Base-by-base conservation (phyloP, 1,140 invertebrate species). In the Bombus huntii region DNA sequence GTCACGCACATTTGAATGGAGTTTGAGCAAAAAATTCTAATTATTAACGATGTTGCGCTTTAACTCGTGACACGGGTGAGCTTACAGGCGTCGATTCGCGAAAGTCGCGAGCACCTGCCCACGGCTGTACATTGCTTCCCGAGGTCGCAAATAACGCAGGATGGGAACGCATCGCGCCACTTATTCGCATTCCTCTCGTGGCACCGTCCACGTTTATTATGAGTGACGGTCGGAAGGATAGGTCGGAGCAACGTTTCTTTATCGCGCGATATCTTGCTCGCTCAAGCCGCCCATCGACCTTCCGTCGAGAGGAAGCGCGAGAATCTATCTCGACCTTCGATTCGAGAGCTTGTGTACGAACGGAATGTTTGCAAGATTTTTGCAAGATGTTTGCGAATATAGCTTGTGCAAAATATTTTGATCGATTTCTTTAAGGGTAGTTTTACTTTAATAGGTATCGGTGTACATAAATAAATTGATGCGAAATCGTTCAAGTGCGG, bases 101-200 rank as follows among this genome's bases (percentile, higher is more conserved):
- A 82, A 82, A 82, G 71, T 82, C 31, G 31, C 65, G 37, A 10
- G 15, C 65, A 83, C 75, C 65, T 83, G 74, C 70, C 37, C 73
- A 13, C 37, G 4, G n/a, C 2, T 68, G 34, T 12, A 39, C 34
- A 25, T 28, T 6, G 65, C 15, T 39, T 37, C n/a, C 9, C 75
- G 83, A 81, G 83, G 57, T 85, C 72, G 85, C 70, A 87, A 87
- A 85, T 62, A 84, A 84, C 80, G 47, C 31, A 53, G 42, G 53
- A 65, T 78, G 81, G 66, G 73, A 77, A 87, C 81, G 59, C 34
- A 42, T 31, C 78, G 44, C 62, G 68, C 65, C 57, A 81, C 73
- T 87, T 87, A 87, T 87, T 87, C 85, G 81, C 81, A 87, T 87
- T 87, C 85, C 85, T 59, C 62, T 73, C 72, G 74, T 66, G 66